Percentiles rank a stretch among this genome's conserved stretches.
These are phyloP conservation scores for Clarias laeviceps DNA, from an alignment of 2,797 vertebrate genomes.

Conservation along the genomic window DNA sequence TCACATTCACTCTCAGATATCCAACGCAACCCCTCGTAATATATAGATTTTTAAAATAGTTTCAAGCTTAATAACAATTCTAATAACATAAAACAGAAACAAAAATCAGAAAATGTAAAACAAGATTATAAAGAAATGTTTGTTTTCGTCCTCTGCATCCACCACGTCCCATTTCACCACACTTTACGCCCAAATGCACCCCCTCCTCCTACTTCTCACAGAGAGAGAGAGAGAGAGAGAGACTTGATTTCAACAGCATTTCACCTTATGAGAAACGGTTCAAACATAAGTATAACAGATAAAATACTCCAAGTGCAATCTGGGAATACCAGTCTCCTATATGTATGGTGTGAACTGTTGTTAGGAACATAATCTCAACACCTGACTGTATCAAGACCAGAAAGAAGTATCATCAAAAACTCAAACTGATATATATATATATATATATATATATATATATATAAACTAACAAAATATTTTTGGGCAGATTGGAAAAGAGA, in stretches of 20 bases:
- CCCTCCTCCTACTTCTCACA: slow-evolving; percentile 45
- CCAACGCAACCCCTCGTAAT: slow-evolving; percentile 54
- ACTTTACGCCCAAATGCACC: slow-evolving; percentile 76
- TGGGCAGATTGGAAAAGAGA: slow-evolving; percentile 15
- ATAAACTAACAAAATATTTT: background rate
- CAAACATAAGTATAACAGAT: background rate
- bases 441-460: background rate
- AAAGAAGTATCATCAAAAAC: background rate
- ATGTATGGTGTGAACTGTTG: slow-evolving; percentile 13
- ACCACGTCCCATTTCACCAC: slow-evolving; percentile 73
- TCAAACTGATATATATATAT: background rate
- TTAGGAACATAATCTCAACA: slow-evolving; percentile 32
- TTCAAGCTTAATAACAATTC: slow-evolving; percentile 11
- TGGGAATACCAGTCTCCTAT: background rate
- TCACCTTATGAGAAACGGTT: slow-evolving; percentile 8
- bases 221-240: slow-evolving; percentile 37
- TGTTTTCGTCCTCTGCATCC: slow-evolving; percentile 76
- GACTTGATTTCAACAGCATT: background rate
- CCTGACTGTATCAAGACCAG: slow-evolving; percentile 3
- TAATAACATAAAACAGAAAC: background rate
- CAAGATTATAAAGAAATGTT: slow-evolving; percentile 67
- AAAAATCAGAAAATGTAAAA: slow-evolving; percentile 53
- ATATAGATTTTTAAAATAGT: slow-evolving; percentile 40
- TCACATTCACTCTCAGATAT: slow-evolving; percentile 24
- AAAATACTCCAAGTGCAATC: background rate